Conservation (phyloP, 2,888 invertebrate genomes). For the Ceramica pisi region DNA sequence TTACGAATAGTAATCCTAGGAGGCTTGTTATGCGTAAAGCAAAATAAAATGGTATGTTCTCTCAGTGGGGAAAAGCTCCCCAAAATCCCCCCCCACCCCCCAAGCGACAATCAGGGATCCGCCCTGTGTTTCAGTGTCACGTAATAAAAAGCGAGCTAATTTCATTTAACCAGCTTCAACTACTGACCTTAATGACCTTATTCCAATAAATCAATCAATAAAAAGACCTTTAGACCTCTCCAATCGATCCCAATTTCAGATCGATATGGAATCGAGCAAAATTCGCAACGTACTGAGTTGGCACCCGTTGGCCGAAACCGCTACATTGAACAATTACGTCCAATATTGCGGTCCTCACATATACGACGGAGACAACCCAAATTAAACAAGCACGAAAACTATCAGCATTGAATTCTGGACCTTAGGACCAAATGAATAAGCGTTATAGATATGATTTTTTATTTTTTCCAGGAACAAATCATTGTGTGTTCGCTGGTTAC, state of each 20-base stretch:
- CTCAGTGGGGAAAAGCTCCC: too few species aligned
- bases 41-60: too few species aligned
- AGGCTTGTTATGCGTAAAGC: too few species aligned
- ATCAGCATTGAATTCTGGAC: slow-evolving; percentile 34
- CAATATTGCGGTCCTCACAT: slow-evolving; percentile 80
- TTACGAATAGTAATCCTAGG: too few species aligned
- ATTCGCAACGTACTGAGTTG: slow-evolving; percentile 43
- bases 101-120: too few species aligned
- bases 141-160: too few species aligned
- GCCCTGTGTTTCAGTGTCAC: too few species aligned
- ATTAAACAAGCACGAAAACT: slow-evolving; percentile 37
- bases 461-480: slow-evolving; percentile 22
- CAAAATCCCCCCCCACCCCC: too few species aligned
- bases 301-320: slow-evolving; percentile 70
- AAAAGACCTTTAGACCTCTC: slow-evolving; percentile 45
- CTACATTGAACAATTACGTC: slow-evolving; percentile 85
- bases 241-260: slow-evolving; percentile 66
- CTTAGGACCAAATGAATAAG: slow-evolving; percentile 42
- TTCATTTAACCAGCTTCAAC: too few species aligned
- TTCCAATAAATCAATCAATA: slow-evolving; percentile 44
- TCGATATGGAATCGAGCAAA: slow-evolving; percentile 59
- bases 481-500: slow-evolving; percentile 58
- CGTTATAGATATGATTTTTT: not conserved
- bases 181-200: slow-evolving; percentile 26
- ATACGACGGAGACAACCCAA: slow-evolving; percentile 42